phyloP scores from a whole-genome alignment of 2,797 vertebrate species.

The Dendrocincla fuliginosa region DNA sequence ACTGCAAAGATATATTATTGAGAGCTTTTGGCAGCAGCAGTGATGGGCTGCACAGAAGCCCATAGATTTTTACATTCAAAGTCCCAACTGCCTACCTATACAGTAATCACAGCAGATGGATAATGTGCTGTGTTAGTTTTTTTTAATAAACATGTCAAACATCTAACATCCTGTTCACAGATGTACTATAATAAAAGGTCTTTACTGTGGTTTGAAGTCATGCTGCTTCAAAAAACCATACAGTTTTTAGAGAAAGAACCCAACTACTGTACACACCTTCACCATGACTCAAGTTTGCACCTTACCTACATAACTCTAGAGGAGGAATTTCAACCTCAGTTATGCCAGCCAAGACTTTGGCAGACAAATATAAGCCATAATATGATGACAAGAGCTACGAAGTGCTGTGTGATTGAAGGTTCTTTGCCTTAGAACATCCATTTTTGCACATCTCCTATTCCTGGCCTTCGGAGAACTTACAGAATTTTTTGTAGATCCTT shows the following conservation, averaged over 20 bases:
- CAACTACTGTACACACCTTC: not conserved
- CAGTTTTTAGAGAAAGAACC: not conserved
- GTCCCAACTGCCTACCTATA: slow-evolving; percentile 50
- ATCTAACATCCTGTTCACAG: slow-evolving; percentile 35
- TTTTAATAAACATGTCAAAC: slow-evolving; percentile 64
- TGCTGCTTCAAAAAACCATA: not conserved
- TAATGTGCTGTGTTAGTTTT: slow-evolving; percentile 12
- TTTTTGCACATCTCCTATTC: not conserved
- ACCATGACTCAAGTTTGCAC: not conserved
- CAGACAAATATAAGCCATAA: not conserved
- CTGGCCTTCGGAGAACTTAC: not conserved
- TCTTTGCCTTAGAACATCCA: not conserved
- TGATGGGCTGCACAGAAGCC: not conserved
- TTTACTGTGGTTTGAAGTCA: slow-evolving; percentile 9
- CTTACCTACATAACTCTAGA: not conserved
- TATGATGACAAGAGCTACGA: not conserved
- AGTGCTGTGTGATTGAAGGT: not conserved
- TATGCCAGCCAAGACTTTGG: not conserved
- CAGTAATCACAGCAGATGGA: slow-evolving; percentile 57
- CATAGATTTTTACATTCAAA: not conserved
- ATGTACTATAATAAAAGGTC: slow-evolving; percentile 25
- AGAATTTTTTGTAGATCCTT: not conserved
- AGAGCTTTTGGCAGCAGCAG: not conserved
- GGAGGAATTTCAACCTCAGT: not conserved
- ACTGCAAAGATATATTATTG: not conserved